Evolutionary conservation across 2,797 vertebrate genomes (phyloP).

Genomic region (Bucorvus abyssinicus): DNA sequence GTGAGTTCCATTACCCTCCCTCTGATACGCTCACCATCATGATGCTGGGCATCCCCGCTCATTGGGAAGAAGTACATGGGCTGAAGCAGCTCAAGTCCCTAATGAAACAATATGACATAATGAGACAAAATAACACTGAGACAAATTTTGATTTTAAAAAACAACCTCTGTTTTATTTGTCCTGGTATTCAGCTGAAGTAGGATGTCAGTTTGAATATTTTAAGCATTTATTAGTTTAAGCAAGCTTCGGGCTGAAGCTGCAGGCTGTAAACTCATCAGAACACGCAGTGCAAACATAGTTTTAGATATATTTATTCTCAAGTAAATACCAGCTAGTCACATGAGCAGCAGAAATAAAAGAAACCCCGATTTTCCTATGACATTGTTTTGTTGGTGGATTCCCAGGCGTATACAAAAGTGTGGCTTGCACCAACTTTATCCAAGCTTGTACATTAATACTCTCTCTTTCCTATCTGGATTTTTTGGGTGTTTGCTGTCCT

Average conservation of each 20-base stretch:
- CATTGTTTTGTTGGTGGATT: background rate
- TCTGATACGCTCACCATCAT: accelerated
- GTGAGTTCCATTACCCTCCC: background rate
- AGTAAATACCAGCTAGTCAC: background rate
- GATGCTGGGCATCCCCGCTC: background rate
- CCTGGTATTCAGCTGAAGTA: background rate
- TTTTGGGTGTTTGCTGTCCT: background rate
- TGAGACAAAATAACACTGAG: accelerated
- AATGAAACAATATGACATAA: background rate
- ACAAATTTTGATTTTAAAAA: background rate
- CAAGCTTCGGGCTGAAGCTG: background rate
- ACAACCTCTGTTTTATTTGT: background rate
- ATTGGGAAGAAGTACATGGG: accelerated
- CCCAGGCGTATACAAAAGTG: background rate
- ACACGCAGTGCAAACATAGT: background rate
- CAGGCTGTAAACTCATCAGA: background rate
- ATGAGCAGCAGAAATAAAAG: background rate
- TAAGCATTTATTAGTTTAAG: background rate
- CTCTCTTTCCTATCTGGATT: background rate
- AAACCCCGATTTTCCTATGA: background rate
- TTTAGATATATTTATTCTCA: background rate
- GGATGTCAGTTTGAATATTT: background rate
- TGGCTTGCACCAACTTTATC: background rate
- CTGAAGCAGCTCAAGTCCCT: background rate
- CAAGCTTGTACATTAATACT: background rate